A percentile compares a stretch with the other conserved stretches of the same genome.
Evolutionary conservation across 2,113 vertebrate species (phyloP).

Genomic region (Struthidea cinerea): DNA sequence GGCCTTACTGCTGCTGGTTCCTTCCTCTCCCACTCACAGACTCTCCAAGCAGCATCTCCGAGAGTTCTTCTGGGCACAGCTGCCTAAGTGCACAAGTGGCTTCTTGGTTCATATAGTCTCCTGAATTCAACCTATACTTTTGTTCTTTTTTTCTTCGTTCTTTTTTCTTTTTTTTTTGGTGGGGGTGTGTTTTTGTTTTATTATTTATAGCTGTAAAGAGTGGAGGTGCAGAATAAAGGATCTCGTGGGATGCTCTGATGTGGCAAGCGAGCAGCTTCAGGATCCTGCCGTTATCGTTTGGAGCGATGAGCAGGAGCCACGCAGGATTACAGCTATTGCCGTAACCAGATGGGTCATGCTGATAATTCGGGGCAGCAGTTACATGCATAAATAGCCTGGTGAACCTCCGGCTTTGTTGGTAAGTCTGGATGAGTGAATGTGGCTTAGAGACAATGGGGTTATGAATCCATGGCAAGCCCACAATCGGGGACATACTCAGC

Average conservation of each 20-base stretch:
- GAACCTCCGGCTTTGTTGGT: neutral
- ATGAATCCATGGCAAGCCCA: neutral
- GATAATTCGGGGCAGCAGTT: neutral
- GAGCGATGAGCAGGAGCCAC: neutral
- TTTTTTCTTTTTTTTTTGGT: too few relatives aligned
- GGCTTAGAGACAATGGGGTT: slow-evolving; percentile 41
- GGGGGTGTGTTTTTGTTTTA: neutral
- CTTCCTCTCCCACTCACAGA: neutral
- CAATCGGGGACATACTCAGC: neutral
- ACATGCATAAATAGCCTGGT: neutral
- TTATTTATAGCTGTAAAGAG: neutral
- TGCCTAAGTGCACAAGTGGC: neutral
- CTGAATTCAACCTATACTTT: neutral
- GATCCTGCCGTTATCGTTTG: neutral
- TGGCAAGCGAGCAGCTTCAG: neutral
- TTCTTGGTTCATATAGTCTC: neutral
- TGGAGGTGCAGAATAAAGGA: neutral
- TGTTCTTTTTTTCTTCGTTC: too few relatives aligned
- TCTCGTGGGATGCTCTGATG: neutral
- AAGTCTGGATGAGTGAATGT: neutral
- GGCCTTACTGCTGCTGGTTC: neutral
- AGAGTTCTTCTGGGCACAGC: neutral
- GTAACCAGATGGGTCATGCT: neutral
- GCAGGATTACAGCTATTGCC: neutral
- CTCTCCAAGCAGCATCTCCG: accelerated